These are phyloP conservation scores for Chaetodon trifascialis DNA, from an alignment of 2,113 vertebrate species.

Conservation along the genomic window DNA sequence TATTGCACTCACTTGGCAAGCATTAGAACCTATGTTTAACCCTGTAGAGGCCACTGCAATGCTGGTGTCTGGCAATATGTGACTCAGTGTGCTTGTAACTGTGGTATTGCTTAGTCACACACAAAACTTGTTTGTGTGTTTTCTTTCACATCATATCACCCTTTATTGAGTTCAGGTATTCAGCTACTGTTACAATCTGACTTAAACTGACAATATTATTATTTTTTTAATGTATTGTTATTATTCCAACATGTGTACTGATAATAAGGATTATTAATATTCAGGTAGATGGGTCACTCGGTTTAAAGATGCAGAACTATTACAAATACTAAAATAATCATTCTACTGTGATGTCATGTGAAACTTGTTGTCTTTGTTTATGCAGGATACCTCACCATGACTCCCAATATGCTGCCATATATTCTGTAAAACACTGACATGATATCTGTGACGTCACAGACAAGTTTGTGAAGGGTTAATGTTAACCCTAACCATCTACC, in stretches of 20 bases:
- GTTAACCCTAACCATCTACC: not conserved
- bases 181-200: not conserved
- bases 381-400: not conserved
- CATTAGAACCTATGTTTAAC: conserved; percentile 48
- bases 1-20: conserved; percentile 69
- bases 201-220: not conserved
- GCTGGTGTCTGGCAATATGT: conserved; percentile 29
- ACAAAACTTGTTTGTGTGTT: not conserved
- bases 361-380: not conserved
- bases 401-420: not conserved
- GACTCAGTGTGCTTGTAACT: not conserved
- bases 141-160: not conserved
- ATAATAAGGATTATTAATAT: not conserved
- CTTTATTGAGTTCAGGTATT: not conserved
- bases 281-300: not conserved
- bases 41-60: conserved; percentile 61
- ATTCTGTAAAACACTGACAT: not conserved
- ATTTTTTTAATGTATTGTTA: not conserved
- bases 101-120: not conserved
- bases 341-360: not conserved
- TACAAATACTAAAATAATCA: not conserved
- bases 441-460: not conserved
- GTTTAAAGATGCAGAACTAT: not conserved
- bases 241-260: not conserved
- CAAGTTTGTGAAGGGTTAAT: not conserved